Conservation (phyloP, 64 coral and sea anemone genomes). For the Acropora yongei region DNA sequence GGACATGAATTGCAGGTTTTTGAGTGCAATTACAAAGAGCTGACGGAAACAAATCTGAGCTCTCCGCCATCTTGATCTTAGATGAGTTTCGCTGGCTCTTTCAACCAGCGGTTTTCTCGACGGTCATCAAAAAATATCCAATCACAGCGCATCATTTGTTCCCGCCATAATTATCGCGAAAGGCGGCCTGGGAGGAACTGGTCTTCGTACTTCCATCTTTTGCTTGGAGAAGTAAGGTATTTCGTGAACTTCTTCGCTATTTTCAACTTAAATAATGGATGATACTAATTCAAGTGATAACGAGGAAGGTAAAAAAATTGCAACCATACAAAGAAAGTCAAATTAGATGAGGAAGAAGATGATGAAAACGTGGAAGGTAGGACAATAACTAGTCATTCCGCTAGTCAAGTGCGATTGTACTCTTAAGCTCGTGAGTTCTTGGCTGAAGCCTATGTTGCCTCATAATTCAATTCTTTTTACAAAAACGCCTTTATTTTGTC, state of each 20-base stretch:
- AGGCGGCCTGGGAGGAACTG: not conserved
- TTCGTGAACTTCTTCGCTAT: not conserved
- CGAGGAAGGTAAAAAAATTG: not conserved
- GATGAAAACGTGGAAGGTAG: not conserved
- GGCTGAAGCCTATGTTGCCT: not conserved
- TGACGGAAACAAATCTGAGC: not conserved
- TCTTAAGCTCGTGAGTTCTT: not conserved
- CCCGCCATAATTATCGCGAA: not conserved
- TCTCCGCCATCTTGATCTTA: not conserved
- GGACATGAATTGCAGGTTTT: slow-evolving; percentile 6
- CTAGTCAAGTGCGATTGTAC: not conserved
- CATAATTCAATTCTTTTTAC: slow-evolving; percentile 8
- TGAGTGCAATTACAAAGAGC: slow-evolving; percentile 28
- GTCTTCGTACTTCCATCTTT: not conserved
- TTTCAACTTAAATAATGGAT: not conserved
- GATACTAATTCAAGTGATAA: not conserved
- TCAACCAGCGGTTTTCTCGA: not conserved
- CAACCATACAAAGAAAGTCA: not conserved
- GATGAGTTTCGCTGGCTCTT: not conserved
- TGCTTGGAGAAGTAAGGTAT: not conserved
- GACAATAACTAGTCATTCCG: no score
- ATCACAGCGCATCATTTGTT: not conserved
- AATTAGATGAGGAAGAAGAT: not conserved
- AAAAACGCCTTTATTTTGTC: not conserved
- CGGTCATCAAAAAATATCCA: not conserved